Evolutionary conservation across 2,113 vertebrate genomes (phyloP), one percentile per base, ranked within the genome.

Genomic region (Collichthys lucidus): DNA sequence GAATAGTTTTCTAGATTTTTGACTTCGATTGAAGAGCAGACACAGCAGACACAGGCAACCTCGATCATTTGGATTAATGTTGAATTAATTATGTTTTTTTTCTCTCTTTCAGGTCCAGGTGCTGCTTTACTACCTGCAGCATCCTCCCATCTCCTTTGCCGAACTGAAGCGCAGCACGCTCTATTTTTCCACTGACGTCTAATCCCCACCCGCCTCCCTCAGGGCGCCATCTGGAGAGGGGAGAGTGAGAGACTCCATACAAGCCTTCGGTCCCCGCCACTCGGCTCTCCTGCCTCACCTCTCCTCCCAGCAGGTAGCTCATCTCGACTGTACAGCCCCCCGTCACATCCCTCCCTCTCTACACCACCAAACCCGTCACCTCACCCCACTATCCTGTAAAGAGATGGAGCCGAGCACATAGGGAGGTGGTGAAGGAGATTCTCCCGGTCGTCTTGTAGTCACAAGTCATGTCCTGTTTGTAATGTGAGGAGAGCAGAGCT

Each of bases 171-270:
- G 97, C 86, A 99, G 98, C 94, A 97, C 97, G 67, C 96, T 98
- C 89, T 99, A 97, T 94, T 98, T 97, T 93, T 99, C 98, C 92
- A 99, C 98, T n/a, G 98, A 99, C 15, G 98, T 99, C 92, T 99
- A 97, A 94, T 68, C 57, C 67, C 86, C 72, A 6, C 74, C 65
- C 77, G 1, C 77, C 78, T 72, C 63, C 77, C 86, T 74, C 55
- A 79, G 80, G 86, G 71, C 66, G 63, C 67, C 83, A 14, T 64
- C 70, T 35, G 70, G 78, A 87, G 71, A 79, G 56, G 55, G 80
- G 82, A 69, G 77, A 76, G 68, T 81, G 82, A 88, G 66, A 72
- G 78, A 91, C 86, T 84, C 60, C 56, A 47, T 52, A 60, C 50
- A 76, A 72, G 50, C 26, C 53, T 46, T 40, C 29, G 50, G 71